Conservation (phyloP, 2,113 vertebrate genomes). For the Chitala chitala region DNA sequence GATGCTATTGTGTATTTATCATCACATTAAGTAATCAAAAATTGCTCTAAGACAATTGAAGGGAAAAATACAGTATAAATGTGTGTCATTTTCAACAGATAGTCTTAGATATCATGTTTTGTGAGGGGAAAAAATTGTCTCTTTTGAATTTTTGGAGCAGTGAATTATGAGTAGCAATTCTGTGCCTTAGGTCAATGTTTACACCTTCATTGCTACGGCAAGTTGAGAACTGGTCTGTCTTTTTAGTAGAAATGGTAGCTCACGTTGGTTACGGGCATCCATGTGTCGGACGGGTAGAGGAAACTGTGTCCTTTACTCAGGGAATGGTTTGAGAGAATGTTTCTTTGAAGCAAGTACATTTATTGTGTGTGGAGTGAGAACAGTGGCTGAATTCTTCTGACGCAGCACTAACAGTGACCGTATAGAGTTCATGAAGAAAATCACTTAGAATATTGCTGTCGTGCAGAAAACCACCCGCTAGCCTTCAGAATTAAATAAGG, state of each 20-base stretch:
- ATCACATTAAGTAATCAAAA: too few relatives aligned
- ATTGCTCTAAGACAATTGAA: too few relatives aligned
- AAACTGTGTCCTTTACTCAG: constrained; percentile 1
- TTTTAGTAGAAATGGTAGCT: constrained; percentile 5
- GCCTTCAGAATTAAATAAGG: constrained; percentile 10
- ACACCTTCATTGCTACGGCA: neutral
- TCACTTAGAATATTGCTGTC: constrained; percentile 4
- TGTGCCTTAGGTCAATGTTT: neutral
- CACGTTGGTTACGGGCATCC: neutral
- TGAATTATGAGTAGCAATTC: neutral
- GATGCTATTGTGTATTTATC: too few relatives aligned
- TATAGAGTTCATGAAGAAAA: neutral
- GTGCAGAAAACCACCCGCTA: neutral
- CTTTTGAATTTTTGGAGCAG: too few relatives aligned
- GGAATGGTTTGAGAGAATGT: constrained; percentile 11
- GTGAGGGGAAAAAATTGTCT: too few relatives aligned
- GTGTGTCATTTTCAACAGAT: too few relatives aligned
- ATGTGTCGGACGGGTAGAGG: neutral
- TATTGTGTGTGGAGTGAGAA: neutral
- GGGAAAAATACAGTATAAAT: too few relatives aligned
- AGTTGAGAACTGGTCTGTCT: neutral
- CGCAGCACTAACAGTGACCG: neutral
- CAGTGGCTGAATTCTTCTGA: neutral
- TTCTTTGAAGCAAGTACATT: neutral
- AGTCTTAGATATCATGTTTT: too few relatives aligned